phyloP scores from a whole-genome alignment of 2,888 invertebrate species.

The Dasysyrphus tricinctus region DNA sequence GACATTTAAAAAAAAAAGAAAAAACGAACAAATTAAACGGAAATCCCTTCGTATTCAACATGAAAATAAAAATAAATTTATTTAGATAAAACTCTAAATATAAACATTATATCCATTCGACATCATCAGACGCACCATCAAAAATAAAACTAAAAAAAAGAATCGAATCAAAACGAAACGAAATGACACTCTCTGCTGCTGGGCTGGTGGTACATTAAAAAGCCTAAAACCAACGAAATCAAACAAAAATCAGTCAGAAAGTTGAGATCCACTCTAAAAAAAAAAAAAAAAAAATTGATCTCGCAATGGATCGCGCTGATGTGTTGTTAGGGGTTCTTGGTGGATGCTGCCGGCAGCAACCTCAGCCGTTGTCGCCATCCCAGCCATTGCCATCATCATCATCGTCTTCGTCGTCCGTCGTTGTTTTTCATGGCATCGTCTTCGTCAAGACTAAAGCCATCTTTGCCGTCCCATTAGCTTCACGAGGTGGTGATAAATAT shows the following conservation, averaged over 20 bases:
- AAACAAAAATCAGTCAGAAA: conserved; percentile 72
- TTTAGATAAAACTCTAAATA: conserved; percentile 70
- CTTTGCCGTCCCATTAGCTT: conserved; percentile 74
- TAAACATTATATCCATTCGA: conserved; percentile 54
- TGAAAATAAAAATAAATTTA: conserved; percentile 46
- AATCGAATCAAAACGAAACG: neutral
- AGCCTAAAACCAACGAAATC: conserved; percentile 59
- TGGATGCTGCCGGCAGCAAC: conserved; percentile 5
- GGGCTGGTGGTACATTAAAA: conserved; percentile 36
- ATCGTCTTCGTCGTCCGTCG: conserved; percentile 6
- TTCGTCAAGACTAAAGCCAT: conserved; percentile 50
- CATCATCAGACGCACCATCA: conserved; percentile 31
- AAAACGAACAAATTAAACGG: conserved; percentile 44
- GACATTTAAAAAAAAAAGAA: conserved; percentile 38
- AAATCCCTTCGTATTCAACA: conserved; percentile 61
- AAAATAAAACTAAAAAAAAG: neutral
- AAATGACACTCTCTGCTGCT: conserved; percentile 12
- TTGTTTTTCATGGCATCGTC: conserved; percentile 26
- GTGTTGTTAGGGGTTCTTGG: conserved; percentile 31
- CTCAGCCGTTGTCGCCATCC: neutral
- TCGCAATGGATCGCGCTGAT: conserved; percentile 45
- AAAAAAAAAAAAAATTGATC: conserved; percentile 43
- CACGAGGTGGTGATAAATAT: conserved; percentile 79
- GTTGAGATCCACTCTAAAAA: conserved; percentile 64
- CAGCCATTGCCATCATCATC: neutral